These are phyloP conservation scores for Troglohyphantes excavatus DNA, from an alignment of 2,888 invertebrate species.

Conservation along the genomic window DNA sequence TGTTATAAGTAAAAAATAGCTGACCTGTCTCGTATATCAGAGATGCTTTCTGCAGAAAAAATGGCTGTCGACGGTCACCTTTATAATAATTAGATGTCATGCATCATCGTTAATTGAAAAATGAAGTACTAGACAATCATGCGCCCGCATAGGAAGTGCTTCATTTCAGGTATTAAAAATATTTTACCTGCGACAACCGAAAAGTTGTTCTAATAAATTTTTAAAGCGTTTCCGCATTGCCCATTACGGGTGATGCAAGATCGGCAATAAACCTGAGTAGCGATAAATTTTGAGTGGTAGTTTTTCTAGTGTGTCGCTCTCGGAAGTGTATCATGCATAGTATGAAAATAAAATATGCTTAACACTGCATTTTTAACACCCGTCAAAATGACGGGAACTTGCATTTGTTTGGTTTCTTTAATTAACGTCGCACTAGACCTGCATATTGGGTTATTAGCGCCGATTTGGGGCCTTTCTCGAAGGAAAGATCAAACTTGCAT, in stretches of 20 bases:
- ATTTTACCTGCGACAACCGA: not conserved
- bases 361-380: too few species aligned
- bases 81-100: slow-evolving; percentile 47
- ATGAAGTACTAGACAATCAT: slow-evolving; percentile 21
- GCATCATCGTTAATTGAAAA: slow-evolving; percentile 55
- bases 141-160: not conserved
- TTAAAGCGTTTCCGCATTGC: not conserved
- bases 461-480: too few species aligned
- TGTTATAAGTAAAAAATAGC: slow-evolving; percentile 53
- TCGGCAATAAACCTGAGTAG: not conserved
- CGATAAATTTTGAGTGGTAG: too few species aligned
- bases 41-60: slow-evolving; percentile 23
- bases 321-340: too few species aligned
- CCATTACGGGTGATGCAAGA: not conserved
- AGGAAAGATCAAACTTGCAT: too few species aligned
- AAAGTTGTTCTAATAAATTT: slow-evolving; percentile 5
- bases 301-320: too few species aligned
- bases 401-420: too few species aligned
- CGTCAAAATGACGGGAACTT: too few species aligned
- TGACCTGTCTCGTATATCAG: slow-evolving; percentile 49
- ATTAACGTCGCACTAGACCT: too few species aligned
- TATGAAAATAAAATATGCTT: too few species aligned
- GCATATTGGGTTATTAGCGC: too few species aligned
- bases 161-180: slow-evolving; percentile 18
- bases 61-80: slow-evolving; percentile 38